Evolutionary conservation across 2,797 vertebrate species (phyloP).

Genomic region (Acipenser oxyrinchus): DNA sequence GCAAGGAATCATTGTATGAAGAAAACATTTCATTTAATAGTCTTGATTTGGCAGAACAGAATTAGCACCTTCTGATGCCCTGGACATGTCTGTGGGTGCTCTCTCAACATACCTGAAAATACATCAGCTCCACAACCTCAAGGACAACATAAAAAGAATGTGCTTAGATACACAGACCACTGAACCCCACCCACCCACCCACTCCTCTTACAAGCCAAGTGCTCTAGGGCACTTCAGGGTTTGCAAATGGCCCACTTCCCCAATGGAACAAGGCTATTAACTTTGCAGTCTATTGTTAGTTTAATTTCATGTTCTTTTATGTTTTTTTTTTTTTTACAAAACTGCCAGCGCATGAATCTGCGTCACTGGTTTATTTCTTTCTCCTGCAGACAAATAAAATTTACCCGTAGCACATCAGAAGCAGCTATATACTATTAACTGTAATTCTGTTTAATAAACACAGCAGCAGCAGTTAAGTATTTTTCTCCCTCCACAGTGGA

Average conservation of each 20-base stretch:
- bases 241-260: neutral
- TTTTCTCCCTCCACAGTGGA: constrained; percentile 35
- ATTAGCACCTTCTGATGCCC: neutral
- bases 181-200: constrained; percentile 4
- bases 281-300: neutral
- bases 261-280: neutral
- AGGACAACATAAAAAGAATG: neutral
- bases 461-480: constrained; percentile 69
- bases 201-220: constrained; percentile 3
- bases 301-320: neutral
- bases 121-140: constrained; percentile 41
- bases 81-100: neutral
- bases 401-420: constrained; percentile 47
- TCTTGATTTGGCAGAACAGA: neutral
- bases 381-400: constrained; percentile 26
- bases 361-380: constrained; percentile 8
- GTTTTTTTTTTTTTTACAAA: neutral
- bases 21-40: too few relatives aligned
- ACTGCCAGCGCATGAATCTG: constrained; percentile 1
- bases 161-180: constrained; percentile 7
- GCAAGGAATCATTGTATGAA: constrained; percentile 38
- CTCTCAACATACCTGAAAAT: constrained; percentile 24
- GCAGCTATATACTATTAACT: constrained; percentile 22
- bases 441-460: constrained; percentile 45
- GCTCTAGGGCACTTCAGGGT: constrained; percentile 16